Base-by-base conservation (phyloP, 1,140 invertebrate species). In the Portunus trituberculatus region DNA sequence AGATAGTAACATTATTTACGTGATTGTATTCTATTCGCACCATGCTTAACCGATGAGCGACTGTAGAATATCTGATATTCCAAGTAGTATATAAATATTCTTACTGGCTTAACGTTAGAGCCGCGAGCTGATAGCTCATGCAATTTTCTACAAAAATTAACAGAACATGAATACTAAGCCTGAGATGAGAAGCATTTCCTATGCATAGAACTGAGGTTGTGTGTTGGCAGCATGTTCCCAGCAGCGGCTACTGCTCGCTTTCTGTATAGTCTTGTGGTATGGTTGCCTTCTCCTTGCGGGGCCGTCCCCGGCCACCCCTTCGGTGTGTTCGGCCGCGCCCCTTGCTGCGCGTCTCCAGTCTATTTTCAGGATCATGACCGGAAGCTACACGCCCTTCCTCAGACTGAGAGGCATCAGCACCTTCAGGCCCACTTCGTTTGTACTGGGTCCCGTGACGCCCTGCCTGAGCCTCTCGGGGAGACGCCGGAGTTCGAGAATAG, bases 281-380 rank as follows among this genome's bases (percentile, higher is more conserved):
- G 83, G 48, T 92, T 82, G 92, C 84, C 88, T 95, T 95, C 83
- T 95, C 94, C 67, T 95, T 95, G 83, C 94, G 94, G 16, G 91
- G 82, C 8, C 94, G 91, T 31, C 94, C 94, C 4, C 94, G 82
- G 25, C 94, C 94, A 0, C 91, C 94, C 6, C 94, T 45, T 31
- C 94, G 29, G 32, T 95, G 94, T 7, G 82, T 91, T 20, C 94
- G 91, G 8, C 94, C 94, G 7, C 91, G 91, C 7, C 94, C 91
- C 86, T 95, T 95, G 46, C 16, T 31, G 25, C 94, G 94, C 4
- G 83, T 92, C 32, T 95, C 94, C 20, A 82, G 91, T 29, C 94
- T 91, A 52, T 32, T 45, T n/a, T 95, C 94, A 16, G 83, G 84
- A 0, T 95, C 94, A 4, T 95, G 94, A 6, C 76, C 94, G 39